Percentiles rank a stretch among this genome's conserved stretches.
Conservation (phyloP, 2,888 invertebrate genomes). For the Nezara viridula region DNA sequence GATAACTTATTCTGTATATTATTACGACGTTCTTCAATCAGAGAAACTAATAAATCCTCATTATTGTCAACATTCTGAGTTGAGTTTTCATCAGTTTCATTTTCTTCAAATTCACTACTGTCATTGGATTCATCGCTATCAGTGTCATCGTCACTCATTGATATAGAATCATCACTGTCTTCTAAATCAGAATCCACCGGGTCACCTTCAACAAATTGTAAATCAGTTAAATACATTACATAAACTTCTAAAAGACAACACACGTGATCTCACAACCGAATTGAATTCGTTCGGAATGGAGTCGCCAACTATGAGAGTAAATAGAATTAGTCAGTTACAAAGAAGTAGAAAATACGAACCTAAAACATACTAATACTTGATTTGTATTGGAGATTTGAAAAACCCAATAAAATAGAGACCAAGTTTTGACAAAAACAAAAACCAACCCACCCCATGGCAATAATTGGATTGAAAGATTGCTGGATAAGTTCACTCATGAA, state of each 20-base stretch:
- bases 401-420: too few species aligned
- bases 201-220: constrained; percentile 33
- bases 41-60: constrained; percentile 47
- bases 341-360: neutral
- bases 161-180: neutral
- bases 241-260: neutral
- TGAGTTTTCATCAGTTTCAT: constrained; percentile 24
- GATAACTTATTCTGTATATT: constrained; percentile 1
- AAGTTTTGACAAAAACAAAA: too few species aligned
- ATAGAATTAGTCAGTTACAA: neutral
- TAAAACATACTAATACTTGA: neutral
- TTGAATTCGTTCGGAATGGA: neutral
- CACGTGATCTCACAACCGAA: neutral
- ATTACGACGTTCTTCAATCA: constrained; percentile 10
- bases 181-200: constrained; percentile 10
- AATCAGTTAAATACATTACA: constrained; percentile 8
- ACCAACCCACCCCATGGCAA: too few species aligned
- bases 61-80: constrained; percentile 9
- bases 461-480: too few species aligned
- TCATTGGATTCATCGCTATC: constrained; percentile 1
- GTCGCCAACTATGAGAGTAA: neutral
- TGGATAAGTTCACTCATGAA: too few species aligned
- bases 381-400: too few species aligned
- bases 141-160: neutral
- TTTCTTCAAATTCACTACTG: constrained; percentile 7